phyloP scores from a whole-genome alignment of 2,113 vertebrate genomes.

The Salvelinus sp. region DNA sequence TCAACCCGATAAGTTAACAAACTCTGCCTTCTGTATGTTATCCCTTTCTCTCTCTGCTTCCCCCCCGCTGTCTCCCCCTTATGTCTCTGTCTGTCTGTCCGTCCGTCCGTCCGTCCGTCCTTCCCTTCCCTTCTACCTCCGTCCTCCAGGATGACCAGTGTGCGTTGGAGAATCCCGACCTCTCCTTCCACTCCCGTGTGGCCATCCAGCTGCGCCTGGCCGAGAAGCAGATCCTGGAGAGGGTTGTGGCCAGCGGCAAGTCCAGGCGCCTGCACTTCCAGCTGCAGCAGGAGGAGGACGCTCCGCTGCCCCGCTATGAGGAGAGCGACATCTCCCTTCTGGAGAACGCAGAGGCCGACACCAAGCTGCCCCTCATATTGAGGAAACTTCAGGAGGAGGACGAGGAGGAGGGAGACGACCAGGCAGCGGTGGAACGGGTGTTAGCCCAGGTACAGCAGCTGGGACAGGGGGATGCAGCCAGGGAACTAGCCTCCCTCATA shows the following conservation, averaged over 20 bases:
- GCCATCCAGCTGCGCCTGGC: constrained; percentile 89
- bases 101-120: too few relatives aligned
- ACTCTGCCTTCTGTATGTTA: neutral
- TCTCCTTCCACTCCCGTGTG: constrained; percentile 80
- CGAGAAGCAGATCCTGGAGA: constrained; percentile 93
- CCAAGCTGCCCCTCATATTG: constrained; percentile 86
- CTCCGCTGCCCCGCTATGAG: constrained; percentile 80
- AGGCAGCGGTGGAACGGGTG: constrained; percentile 66
- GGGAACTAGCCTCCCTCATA: constrained; percentile 28
- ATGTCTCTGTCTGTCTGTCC: too few relatives aligned
- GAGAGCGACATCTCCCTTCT: constrained; percentile 85
- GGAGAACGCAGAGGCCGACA: constrained; percentile 80
- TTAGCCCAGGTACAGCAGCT: constrained; percentile 54
- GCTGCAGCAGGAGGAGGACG: constrained; percentile 79
- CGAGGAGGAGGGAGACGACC: constrained; percentile 67
- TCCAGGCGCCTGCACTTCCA: constrained; percentile 79
- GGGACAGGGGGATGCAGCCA: constrained; percentile 69
- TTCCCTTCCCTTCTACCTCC: too few relatives aligned
- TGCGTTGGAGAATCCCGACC: constrained; percentile 79
- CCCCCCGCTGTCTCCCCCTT: neutral
- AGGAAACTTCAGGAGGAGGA: constrained; percentile 81
- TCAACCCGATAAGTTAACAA: too few relatives aligned
- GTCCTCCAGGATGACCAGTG: constrained; percentile 81
- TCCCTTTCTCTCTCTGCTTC: neutral
- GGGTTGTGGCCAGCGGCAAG: constrained; percentile 77